Evolutionary conservation across 1,140 invertebrate species (phyloP).

Genomic region (Trichonephila clavipes): DNA sequence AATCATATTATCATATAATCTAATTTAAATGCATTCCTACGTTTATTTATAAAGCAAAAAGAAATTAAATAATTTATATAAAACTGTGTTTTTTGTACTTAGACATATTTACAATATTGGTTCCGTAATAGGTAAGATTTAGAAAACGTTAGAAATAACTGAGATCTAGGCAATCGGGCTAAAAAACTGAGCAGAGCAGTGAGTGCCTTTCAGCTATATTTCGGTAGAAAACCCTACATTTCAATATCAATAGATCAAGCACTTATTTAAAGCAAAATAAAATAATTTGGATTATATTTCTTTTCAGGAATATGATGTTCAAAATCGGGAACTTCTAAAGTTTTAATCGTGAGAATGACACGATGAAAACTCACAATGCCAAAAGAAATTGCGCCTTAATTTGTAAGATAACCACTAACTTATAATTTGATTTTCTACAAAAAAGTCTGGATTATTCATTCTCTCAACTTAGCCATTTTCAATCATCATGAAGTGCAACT

Average conservation of each 20-base stretch:
- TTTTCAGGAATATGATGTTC: constrained; percentile 19
- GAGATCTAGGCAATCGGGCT: too few species aligned
- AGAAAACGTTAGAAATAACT: too few species aligned
- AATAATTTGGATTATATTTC: not conserved
- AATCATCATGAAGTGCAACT: constrained; percentile 9
- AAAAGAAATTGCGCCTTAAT: not conserved
- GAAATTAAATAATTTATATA: too few species aligned
- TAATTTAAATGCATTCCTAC: too few species aligned
- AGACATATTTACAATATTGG: too few species aligned
- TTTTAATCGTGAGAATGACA: not conserved
- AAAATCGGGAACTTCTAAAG: not conserved
- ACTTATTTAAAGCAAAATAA: not conserved
- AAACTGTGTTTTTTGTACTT: too few species aligned
- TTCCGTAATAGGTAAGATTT: too few species aligned
- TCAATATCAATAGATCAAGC: not conserved
- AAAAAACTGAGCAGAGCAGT: too few species aligned
- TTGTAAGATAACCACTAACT: not conserved
- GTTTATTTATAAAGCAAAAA: too few species aligned
- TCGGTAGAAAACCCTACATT: not conserved
- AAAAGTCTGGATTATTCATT: constrained; percentile 13
- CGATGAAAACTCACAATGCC: not conserved
- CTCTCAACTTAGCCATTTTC: not conserved
- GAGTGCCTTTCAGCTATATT: too few species aligned
- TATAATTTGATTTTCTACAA: not conserved
- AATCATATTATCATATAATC: too few species aligned